Conservation (phyloP, 2,113 vertebrate genomes). For the Heterocephalus glaber region DNA sequence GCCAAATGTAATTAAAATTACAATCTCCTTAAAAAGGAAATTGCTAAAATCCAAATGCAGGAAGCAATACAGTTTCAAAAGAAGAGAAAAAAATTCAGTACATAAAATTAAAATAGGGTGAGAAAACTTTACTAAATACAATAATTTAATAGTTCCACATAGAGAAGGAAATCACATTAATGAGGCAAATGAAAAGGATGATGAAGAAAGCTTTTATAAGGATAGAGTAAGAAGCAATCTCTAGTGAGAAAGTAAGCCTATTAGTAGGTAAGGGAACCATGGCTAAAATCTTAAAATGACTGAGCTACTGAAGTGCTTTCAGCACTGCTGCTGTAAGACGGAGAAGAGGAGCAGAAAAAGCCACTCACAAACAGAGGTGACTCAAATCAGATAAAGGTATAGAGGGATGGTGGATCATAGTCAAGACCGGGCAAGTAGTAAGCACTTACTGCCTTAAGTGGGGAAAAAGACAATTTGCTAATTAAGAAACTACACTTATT, state of each 20-base stretch:
- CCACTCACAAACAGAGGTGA: not conserved
- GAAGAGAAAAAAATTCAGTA: constrained; percentile 16
- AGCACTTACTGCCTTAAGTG: not conserved
- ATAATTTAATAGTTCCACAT: constrained; percentile 37
- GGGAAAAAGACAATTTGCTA: not conserved
- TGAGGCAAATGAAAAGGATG: constrained; percentile 25
- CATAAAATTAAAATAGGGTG: constrained; percentile 50
- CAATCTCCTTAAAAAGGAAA: constrained; percentile 57
- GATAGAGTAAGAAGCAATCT: not conserved
- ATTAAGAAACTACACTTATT: not conserved
- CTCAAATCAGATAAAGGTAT: constrained; percentile 20
- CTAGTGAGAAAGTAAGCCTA: constrained; percentile 40
- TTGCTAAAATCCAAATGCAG: constrained; percentile 39
- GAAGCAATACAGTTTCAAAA: constrained; percentile 47
- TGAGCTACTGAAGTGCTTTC: not conserved
- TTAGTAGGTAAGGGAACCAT: constrained; percentile 19
- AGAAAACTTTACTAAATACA: constrained; percentile 51
- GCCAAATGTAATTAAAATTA: constrained; percentile 68
- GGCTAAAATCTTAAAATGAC: constrained; percentile 52
- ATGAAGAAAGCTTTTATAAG: constrained; percentile 24
- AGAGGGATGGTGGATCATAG: not conserved
- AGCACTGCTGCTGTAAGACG: not conserved
- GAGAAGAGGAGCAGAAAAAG: not conserved
- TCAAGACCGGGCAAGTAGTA: not conserved
- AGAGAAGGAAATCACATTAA: constrained; percentile 59